A percentile compares a stretch with the other conserved stretches of the same genome.
Conservation (phyloP, 1,140 invertebrate genomes). For the Zophobas atratus region DNA sequence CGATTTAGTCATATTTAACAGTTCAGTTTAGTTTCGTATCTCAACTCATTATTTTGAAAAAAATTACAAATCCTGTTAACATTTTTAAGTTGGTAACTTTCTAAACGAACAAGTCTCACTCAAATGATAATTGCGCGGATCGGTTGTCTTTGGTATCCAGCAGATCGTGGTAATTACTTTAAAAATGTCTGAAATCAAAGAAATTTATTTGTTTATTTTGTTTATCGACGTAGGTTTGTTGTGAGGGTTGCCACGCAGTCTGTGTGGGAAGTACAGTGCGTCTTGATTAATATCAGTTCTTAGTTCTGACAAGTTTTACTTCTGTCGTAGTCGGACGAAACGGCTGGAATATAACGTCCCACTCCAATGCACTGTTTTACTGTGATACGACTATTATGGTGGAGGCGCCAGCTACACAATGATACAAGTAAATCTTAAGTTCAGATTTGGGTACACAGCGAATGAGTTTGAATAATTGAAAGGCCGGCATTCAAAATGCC, state of each 20-base stretch:
- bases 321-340: slow-evolving; percentile 1
- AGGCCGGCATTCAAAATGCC: slow-evolving; percentile 13
- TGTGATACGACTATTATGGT: slow-evolving; percentile 29
- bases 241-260: background rate
- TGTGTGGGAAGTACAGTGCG: slow-evolving; percentile 14
- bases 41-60: too few species aligned
- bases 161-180: too few species aligned
- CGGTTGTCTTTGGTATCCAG: too few species aligned
- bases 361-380: slow-evolving; percentile 21
- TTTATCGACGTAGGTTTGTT: background rate
- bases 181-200: too few species aligned
- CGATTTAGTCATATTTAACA: too few species aligned
- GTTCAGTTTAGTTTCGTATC: too few species aligned
- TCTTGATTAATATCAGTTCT: slow-evolving; percentile 39
- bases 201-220: background rate
- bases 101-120: too few species aligned
- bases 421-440: slow-evolving; percentile 31
- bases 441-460: slow-evolving; percentile 18
- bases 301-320: slow-evolving; percentile 34
- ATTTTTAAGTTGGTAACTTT: too few species aligned
- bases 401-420: slow-evolving; percentile 22
- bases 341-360: slow-evolving; percentile 20
- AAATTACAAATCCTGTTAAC: too few species aligned
- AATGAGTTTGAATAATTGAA: slow-evolving; percentile 28
- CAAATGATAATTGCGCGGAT: too few species aligned